phyloP scores from a whole-genome alignment of 2,888 invertebrate species.

The Homarus gammarus region DNA sequence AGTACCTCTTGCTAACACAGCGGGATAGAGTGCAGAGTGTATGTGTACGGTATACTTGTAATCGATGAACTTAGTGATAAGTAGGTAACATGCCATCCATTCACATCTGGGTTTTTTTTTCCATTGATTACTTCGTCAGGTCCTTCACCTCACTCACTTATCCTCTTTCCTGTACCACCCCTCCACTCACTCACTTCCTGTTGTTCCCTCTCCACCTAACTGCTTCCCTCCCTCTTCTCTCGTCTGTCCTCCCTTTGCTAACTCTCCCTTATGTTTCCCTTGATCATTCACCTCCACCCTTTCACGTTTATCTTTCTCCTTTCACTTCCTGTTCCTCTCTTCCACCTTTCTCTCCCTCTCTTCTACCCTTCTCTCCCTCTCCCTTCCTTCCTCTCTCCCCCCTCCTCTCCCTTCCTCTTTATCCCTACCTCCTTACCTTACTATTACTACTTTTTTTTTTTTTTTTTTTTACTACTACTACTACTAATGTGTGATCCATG shows the following conservation, averaged over 20 bases:
- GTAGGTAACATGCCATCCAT: no score
- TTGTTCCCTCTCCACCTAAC: neutral
- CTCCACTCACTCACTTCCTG: neutral
- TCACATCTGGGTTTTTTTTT: no score
- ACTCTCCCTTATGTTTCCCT: no score
- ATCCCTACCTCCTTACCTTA: neutral
- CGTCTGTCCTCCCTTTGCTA: no score
- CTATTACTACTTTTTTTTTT: neutral
- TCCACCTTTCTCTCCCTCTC: neutral
- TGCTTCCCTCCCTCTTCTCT: neutral
- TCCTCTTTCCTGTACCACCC: neutral
- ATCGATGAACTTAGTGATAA: no score
- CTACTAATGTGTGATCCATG: no score
- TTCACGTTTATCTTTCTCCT: neutral
- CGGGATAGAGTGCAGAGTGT: no score
- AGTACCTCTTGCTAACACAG: no score
- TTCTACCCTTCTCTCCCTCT: neutral
- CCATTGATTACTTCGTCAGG: no score
- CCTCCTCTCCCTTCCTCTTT: neutral
- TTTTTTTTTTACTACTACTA: no score
- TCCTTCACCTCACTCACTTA: slow-evolving; percentile 1
- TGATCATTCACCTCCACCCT: no score
- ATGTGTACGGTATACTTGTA: no score
- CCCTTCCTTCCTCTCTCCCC: neutral
- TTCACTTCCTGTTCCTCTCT: neutral